Conservation (phyloP, 30 jellyfish, hydroid and myxozoan species). For the Sanderia malayensis region DNA sequence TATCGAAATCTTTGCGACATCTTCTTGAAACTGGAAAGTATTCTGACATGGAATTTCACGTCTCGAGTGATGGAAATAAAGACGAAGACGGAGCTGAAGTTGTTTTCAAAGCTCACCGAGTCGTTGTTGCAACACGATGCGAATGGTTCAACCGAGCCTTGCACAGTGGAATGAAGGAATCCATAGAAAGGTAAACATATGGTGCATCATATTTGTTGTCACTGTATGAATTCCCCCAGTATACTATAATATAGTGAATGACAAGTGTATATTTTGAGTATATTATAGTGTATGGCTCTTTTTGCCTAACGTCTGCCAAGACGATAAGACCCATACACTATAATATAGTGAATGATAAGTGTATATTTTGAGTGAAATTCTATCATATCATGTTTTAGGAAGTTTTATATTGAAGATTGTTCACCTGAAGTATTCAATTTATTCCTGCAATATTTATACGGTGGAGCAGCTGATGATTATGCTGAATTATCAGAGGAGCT, state of each 20-base stretch:
- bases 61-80: not conserved
- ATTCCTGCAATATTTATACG: conserved; percentile 36
- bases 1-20: conserved; percentile 9
- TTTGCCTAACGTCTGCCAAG: not conserved
- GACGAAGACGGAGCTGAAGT: conserved; percentile 1
- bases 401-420: conserved; percentile 36
- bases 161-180: conserved; percentile 64
- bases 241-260: not conserved
- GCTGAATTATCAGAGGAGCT: conserved; percentile 12
- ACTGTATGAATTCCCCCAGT: not conserved
- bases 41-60: conserved; percentile 38
- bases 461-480: conserved; percentile 8
- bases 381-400: conserved; percentile 11
- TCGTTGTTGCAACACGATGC: conserved; percentile 52
- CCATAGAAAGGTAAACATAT: conserved; percentile 55
- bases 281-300: not conserved
- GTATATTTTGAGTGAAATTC: not conserved
- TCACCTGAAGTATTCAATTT: conserved; percentile 21
- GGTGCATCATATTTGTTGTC: too few relatives aligned
- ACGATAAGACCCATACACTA: too few relatives aligned
- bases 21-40: not conserved
- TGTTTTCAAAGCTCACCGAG: conserved; percentile 55
- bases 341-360: too few relatives aligned
- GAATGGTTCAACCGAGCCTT: conserved; percentile 49
- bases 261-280: not conserved